A percentile compares a stretch with the other conserved stretches of the same genome.
phyloP scores from a whole-genome alignment of 1,140 invertebrate genomes.

The Tribolium madens region DNA sequence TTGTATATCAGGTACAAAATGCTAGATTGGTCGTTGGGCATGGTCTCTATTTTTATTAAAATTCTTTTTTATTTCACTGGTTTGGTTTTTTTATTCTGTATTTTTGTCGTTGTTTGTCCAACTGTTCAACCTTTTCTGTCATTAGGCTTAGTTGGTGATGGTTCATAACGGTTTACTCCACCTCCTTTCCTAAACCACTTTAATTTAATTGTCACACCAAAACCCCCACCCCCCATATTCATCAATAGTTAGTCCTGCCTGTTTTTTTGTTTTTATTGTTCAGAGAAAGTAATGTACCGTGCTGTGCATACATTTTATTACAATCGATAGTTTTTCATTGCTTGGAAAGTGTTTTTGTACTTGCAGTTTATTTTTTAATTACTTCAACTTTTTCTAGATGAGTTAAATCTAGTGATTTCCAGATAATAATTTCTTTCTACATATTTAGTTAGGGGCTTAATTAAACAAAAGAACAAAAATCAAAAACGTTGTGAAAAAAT shows the following conservation, averaged over 20 bases:
- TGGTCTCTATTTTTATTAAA: slow-evolving; percentile 47
- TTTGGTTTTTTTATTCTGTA: background rate
- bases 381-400: background rate
- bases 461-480: too few relatives aligned
- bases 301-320: slow-evolving; percentile 28
- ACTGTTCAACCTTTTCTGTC: background rate
- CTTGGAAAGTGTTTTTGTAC: slow-evolving; percentile 29
- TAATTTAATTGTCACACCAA: background rate
- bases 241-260: slow-evolving; percentile 31
- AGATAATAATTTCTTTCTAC: too few relatives aligned
- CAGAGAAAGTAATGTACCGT: slow-evolving; percentile 32
- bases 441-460: too few relatives aligned
- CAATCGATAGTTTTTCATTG: slow-evolving; percentile 4
- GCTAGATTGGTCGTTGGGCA: slow-evolving; percentile 60
- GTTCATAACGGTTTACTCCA: slow-evolving; percentile 16
- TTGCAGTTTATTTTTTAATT: slow-evolving; percentile 19
- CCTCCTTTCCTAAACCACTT: background rate
- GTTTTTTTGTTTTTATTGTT: slow-evolving; percentile 18
- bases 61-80: background rate
- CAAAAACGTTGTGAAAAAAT: too few relatives aligned
- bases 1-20: slow-evolving; percentile 45
- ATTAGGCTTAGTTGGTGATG: slow-evolving; percentile 38
- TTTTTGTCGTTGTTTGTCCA: slow-evolving; percentile 7
- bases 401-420: background rate
- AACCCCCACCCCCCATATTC: background rate